These are phyloP conservation scores for Macroramphosus scolopax DNA, from an alignment of 2,797 vertebrate genomes.

Conservation along the genomic window DNA sequence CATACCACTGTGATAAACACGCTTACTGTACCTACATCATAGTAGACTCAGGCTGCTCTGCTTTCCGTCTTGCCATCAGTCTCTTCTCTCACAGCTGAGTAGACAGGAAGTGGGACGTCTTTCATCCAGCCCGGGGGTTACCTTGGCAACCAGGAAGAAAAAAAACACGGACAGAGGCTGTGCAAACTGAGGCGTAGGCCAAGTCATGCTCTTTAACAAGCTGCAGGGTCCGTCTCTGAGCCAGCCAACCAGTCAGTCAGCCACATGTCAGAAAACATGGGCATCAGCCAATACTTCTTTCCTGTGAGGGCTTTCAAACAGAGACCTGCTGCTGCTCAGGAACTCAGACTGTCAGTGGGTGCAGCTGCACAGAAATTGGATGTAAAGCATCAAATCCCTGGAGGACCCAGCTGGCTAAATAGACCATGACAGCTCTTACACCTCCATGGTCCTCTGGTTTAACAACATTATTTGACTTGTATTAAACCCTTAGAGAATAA, in stretches of 20 bases:
- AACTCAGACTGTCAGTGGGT: slow-evolving; percentile 23
- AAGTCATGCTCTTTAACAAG: slow-evolving; percentile 32
- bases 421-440: slow-evolving; percentile 16
- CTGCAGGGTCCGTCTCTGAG: slow-evolving; percentile 29
- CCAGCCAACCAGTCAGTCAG: slow-evolving; percentile 15
- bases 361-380: slow-evolving; percentile 24
- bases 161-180: slow-evolving; percentile 42
- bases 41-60: slow-evolving; percentile 10
- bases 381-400: slow-evolving; percentile 14
- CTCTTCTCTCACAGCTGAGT: slow-evolving; percentile 28
- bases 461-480: slow-evolving; percentile 12
- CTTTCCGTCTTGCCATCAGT: slow-evolving; percentile 25
- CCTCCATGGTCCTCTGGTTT: slow-evolving; percentile 4
- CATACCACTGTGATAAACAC: slow-evolving; percentile 43
- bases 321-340: slow-evolving; percentile 18
- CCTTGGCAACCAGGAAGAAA: slow-evolving; percentile 56
- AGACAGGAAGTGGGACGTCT: slow-evolving; percentile 60
- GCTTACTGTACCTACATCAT: slow-evolving; percentile 36
- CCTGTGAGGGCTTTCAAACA: slow-evolving; percentile 20
- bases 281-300: slow-evolving; percentile 17
- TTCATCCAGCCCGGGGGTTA: slow-evolving; percentile 48
- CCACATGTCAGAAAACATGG: slow-evolving; percentile 32
- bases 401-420: slow-evolving; percentile 9
- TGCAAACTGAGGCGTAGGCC: slow-evolving; percentile 45
- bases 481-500: slow-evolving; percentile 13